A percentile compares a stretch with the other conserved stretches of the same genome.
phyloP scores from a whole-genome alignment of 2,888 invertebrate species.

The Priocnemis perturbator region DNA sequence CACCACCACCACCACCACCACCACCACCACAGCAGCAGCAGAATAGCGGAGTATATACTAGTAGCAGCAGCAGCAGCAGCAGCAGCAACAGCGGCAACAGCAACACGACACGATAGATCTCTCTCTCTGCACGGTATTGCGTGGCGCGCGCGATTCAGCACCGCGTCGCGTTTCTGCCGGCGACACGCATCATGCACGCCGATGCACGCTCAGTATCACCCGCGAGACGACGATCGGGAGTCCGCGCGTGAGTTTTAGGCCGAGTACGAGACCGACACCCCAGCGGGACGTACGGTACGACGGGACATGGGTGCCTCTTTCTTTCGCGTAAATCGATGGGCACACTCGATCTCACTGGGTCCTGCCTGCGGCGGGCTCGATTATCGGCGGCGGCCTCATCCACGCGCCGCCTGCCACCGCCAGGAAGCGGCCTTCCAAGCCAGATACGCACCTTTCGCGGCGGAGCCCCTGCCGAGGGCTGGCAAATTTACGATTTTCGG shows the following conservation, averaged over 20 bases:
- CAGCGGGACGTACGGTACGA: constrained; percentile 48
- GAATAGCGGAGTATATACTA: too few relatives aligned
- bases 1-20: too few relatives aligned
- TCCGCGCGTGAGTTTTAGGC: background rate
- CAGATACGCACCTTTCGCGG: constrained; percentile 66
- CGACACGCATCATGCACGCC: too few relatives aligned
- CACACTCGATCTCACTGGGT: constrained; percentile 65
- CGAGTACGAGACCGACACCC: constrained; percentile 60
- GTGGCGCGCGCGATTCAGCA: background rate
- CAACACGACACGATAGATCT: constrained; percentile 15
- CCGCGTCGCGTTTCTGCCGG: constrained; percentile 48
- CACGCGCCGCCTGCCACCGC: constrained; percentile 21
- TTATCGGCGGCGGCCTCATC: constrained; percentile 27
- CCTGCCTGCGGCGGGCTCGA: constrained; percentile 29
- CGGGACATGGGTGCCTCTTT: constrained; percentile 54
- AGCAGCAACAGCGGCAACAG: background rate
- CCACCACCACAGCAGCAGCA: too few relatives aligned
- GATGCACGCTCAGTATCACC: too few relatives aligned
- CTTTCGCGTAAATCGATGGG: constrained; percentile 65
- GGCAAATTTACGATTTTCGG: constrained; percentile 65
- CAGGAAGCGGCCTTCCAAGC: constrained; percentile 30
- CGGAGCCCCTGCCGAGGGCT: constrained; percentile 60
- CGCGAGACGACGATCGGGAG: too few relatives aligned
- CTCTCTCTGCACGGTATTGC: constrained; percentile 7
- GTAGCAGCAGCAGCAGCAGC: constrained; percentile 3